Evolutionary conservation across 1,140 invertebrate species (phyloP), one percentile per base, ranked within the genome.

Genomic region (Anagrus nilaparvatae): DNA sequence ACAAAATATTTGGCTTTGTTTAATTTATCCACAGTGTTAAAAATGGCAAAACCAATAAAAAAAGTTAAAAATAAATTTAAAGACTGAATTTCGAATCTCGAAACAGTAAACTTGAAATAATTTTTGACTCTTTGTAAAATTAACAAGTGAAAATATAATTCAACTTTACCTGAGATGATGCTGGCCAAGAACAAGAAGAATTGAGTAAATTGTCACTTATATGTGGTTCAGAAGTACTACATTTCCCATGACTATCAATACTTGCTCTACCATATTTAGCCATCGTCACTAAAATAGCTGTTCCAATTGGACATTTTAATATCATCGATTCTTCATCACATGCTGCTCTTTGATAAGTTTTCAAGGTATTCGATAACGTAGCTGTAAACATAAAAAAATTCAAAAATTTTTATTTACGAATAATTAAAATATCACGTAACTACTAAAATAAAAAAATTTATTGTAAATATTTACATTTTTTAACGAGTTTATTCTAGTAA

Each of bases 271-370:
- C 75, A 50, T 78, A 78, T 40, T 81, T 77, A 2, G 86, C 87
- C 48, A 89, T 71, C 56, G 90, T 82, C 42, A 94, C 84, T 43
- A 81, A 83, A 51, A 94, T 90, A 43, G 83, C 82, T 3, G 90
- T 94, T 24, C 85, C 84, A 5, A 78, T 65, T 10, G 88, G 88
- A 69, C 91, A 94, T 46, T 79, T 78, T 29, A 94, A 74, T 16
- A 77, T 77, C 60, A 94, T 78, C 54, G 77, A 74, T 54, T 93
- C 82, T 38, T 86, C 84, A 58, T 93, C 87, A 64, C 91, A 95
- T 3, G 83, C 81, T 4, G 82, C 84, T 51, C 81, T 77, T 61
- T 93, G 86, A 65, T 88, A 89, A 39, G 87, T 92, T 53, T 84
- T 76, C 46, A 95, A 70, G 12, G 87, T 92, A 27, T 85, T 85